A percentile compares a stretch with the other conserved stretches of the same genome.
Conservation (phyloP, 2,888 invertebrate genomes). For the Pammene fasciana region DNA sequence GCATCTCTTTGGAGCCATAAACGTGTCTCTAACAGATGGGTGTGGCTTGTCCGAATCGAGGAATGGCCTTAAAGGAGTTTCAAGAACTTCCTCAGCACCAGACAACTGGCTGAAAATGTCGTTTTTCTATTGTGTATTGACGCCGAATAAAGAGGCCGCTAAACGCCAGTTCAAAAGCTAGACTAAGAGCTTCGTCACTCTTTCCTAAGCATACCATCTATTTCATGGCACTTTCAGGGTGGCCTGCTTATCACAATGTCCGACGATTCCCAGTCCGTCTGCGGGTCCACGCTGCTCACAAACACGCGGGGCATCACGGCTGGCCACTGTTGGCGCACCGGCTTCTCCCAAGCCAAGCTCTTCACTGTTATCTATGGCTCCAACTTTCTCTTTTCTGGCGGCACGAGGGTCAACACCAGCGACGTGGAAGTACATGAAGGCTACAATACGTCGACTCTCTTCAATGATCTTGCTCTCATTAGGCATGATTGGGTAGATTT, state of each 20-base stretch:
- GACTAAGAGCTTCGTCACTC: no score
- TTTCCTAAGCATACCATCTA: no score
- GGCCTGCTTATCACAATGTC: conserved; percentile 51
- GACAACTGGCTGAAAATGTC: no score
- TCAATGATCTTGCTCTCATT: conserved; percentile 46
- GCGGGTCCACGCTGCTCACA: conserved; percentile 53
- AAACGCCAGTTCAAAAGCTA: no score
- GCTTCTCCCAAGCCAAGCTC: conserved; percentile 40
- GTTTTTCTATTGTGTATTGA: no score
- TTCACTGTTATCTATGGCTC: conserved; percentile 45
- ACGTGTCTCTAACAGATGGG: no score
- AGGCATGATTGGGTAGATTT: conserved; percentile 33
- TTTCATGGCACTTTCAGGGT: conserved; percentile 44
- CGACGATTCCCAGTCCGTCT: conserved; percentile 50
- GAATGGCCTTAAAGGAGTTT: no score
- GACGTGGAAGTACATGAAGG: conserved; percentile 38
- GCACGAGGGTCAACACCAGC: conserved; percentile 40
- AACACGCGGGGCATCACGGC: conserved; percentile 52
- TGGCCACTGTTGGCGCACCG: conserved; percentile 57
- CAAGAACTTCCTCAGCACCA: no score
- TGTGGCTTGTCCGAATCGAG: no score
- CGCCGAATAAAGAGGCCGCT: no score
- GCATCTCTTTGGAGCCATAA: no score
- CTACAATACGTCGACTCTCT: conserved; percentile 32
- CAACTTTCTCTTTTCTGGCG: conserved; percentile 42